A percentile compares a stretch with the other conserved stretches of the same genome.
Evolutionary conservation across 2,888 invertebrate genomes (phyloP).

Genomic region (Drosophila helvetica): DNA sequence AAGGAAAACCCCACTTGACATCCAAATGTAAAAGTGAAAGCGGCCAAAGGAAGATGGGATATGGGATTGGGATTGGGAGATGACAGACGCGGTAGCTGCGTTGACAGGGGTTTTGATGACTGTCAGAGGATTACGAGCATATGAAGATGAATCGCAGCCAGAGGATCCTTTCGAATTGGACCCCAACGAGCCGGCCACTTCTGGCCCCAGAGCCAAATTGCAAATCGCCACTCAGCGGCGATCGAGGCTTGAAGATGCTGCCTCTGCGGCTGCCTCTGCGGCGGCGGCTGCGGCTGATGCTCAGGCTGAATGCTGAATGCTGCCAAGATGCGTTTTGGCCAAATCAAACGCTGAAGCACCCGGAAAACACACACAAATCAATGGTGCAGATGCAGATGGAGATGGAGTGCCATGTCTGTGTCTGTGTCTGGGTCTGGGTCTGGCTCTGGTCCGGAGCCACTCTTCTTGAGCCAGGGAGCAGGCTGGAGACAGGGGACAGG

Average conservation of each 20-base stretch:
- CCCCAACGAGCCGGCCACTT: conserved; percentile 25
- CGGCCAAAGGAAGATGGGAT: conserved; percentile 23
- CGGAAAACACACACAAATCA: conserved; percentile 36
- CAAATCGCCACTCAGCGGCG: conserved; percentile 57
- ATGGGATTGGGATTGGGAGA: conserved; percentile 21
- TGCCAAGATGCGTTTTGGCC: conserved; percentile 38
- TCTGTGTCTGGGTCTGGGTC: conserved; percentile 1
- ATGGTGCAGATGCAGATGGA: conserved; percentile 20
- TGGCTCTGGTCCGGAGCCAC: background rate
- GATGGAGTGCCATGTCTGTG: conserved; percentile 37
- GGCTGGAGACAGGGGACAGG: background rate
- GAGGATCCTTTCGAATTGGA: background rate
- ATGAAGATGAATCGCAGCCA: background rate
- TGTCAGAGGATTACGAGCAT: conserved; percentile 7
- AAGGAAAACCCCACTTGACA: conserved; percentile 77
- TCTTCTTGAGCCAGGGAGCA: background rate
- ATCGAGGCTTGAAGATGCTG: conserved; percentile 7
- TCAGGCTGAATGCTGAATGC: background rate
- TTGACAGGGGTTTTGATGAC: conserved; percentile 53
- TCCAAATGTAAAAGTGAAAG: conserved; percentile 67
- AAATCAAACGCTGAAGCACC: conserved; percentile 53
- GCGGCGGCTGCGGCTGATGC: background rate
- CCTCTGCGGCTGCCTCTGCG: background rate
- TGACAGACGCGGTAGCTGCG: conserved; percentile 52
- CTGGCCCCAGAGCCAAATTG: conserved; percentile 20